These are phyloP conservation scores for Orcinus orca DNA, from an alignment of 2,113 vertebrate genomes.

Conservation along the genomic window DNA sequence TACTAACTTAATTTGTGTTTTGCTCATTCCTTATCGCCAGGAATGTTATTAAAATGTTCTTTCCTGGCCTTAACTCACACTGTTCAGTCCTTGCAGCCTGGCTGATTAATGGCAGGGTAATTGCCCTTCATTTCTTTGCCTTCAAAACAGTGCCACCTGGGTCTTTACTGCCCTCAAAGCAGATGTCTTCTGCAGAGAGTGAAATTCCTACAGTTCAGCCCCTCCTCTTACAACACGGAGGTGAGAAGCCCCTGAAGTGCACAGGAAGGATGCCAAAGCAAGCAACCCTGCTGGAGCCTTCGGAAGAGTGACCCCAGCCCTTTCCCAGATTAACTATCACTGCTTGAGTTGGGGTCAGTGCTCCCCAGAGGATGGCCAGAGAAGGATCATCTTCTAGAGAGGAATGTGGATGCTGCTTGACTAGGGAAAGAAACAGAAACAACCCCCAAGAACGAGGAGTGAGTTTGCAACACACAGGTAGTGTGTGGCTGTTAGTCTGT, in stretches of 20 bases:
- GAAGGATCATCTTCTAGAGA: not conserved
- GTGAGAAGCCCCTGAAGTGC: conserved; percentile 46
- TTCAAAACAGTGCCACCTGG: conserved; percentile 62
- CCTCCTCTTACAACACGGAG: not conserved
- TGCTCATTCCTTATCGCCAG: not conserved
- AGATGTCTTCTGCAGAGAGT: conserved; percentile 47
- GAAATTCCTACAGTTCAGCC: conserved; percentile 21
- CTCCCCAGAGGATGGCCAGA: not conserved
- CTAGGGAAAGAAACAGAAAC: not conserved
- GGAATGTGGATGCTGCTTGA: not conserved
- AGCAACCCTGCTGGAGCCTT: not conserved
- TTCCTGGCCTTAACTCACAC: not conserved
- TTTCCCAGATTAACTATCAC: not conserved
- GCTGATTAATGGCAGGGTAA: conserved; percentile 56
- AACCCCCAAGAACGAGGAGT: not conserved
- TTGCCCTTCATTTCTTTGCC: conserved; percentile 44
- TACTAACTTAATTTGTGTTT: conserved; percentile 40
- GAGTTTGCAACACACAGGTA: accelerated
- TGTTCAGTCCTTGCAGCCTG: not conserved
- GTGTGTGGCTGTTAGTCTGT: not conserved
- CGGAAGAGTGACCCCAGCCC: not conserved
- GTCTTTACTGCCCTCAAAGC: conserved; percentile 18
- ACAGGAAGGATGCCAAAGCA: not conserved
- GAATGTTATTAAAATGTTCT: conserved; percentile 45
- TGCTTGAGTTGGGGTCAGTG: too few relatives aligned